Percentiles rank a stretch among this genome's conserved stretches.
These are phyloP conservation scores for Oppia nitens DNA, from an alignment of 1,140 invertebrate species.

Conservation along the genomic window DNA sequence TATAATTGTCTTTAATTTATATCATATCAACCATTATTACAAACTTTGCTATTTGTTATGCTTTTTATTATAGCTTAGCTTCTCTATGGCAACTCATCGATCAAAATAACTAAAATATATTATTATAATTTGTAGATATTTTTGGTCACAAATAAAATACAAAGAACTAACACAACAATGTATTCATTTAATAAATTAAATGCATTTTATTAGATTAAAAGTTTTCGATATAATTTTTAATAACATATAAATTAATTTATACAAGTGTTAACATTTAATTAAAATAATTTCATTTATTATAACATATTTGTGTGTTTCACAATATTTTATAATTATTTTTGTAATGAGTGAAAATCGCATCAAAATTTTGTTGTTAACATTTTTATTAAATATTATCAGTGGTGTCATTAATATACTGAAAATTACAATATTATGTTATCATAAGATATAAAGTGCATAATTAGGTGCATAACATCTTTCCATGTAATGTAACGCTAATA, in stretches of 20 bases:
- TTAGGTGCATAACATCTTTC: not conserved
- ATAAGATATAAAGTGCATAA: not conserved
- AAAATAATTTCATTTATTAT: too few species aligned
- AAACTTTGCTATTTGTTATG: not conserved
- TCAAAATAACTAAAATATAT: not conserved
- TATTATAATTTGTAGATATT: too few species aligned
- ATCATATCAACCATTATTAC: not conserved
- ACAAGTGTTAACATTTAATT: not conserved
- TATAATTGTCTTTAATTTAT: not conserved
- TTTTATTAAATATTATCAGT: not conserved
- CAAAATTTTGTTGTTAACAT: not conserved
- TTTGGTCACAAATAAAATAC: not conserved
- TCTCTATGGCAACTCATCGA: not conserved
- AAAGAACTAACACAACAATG: not conserved
- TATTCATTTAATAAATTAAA: not conserved
- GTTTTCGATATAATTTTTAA: too few species aligned
- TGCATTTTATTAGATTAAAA: too few species aligned
- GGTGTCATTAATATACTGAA: not conserved
- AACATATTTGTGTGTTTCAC: too few species aligned
- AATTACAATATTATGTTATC: too few species aligned
- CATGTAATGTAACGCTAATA: too few species aligned
- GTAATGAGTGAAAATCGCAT: not conserved
- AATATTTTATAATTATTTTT: too few species aligned
- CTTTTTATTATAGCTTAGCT: not conserved
- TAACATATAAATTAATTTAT: too few species aligned